Percentiles rank a stretch among this genome's conserved stretches.
Conservation (phyloP, 2,888 invertebrate species). For the Serrognathus titanus region DNA sequence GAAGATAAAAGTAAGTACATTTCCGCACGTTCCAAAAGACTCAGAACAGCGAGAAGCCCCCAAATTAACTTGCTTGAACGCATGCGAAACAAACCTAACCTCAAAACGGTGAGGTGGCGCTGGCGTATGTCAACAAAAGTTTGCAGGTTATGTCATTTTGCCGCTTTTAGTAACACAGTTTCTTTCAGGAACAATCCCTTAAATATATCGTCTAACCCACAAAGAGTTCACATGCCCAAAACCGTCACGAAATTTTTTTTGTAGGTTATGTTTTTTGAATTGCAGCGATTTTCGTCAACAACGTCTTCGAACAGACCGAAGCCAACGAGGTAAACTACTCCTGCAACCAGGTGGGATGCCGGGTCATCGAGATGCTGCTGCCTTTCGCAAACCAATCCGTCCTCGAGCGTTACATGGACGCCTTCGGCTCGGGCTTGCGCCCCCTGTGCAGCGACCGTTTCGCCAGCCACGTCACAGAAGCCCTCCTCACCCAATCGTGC, state of each 20-base stretch:
- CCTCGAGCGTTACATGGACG: slow-evolving; percentile 60
- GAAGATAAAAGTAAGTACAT: slow-evolving; percentile 66
- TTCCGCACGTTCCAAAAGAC: background rate
- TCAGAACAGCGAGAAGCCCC: too few species aligned
- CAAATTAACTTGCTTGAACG: background rate
- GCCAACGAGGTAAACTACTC: slow-evolving; percentile 69
- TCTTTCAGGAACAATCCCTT: background rate
- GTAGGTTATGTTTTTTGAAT: slow-evolving; percentile 24
- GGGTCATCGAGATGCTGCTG: slow-evolving; percentile 72
- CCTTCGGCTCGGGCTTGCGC: slow-evolving; percentile 64
- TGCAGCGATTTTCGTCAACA: slow-evolving; percentile 66
- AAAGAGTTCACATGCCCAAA: too few species aligned
- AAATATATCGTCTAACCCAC: too few species aligned
- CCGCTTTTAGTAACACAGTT: too few species aligned
- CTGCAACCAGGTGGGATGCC: slow-evolving; percentile 77
- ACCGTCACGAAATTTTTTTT: background rate
- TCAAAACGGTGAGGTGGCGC: background rate
- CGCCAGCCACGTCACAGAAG: slow-evolving; percentile 77
- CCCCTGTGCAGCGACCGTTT: slow-evolving; percentile 71
- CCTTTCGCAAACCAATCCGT: slow-evolving; percentile 63
- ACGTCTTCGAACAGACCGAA: slow-evolving; percentile 69
- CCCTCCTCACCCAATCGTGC: slow-evolving; percentile 58
- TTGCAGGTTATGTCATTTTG: too few species aligned
- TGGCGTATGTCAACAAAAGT: too few species aligned
- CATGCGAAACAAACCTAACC: background rate